Base-by-base conservation (phyloP, 2,888 invertebrate species). In the Trichopria drosophilae region DNA sequence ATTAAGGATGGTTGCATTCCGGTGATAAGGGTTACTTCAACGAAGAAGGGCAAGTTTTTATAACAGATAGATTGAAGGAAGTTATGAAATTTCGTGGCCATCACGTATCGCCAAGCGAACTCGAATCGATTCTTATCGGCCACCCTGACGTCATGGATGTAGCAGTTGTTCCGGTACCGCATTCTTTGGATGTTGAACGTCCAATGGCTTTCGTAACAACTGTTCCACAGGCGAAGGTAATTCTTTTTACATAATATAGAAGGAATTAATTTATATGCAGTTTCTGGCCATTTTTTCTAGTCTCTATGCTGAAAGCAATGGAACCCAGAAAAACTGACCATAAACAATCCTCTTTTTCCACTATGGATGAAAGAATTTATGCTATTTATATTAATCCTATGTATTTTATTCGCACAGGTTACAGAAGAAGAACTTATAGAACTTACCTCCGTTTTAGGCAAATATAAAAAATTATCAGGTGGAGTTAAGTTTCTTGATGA, bases 21-120 rank as follows among this genome's bases (percentile, higher is more conserved):
- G 75, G 75, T 3, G 75, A 76, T 56, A 51, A 75, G 3, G 65
- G 62, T 12, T 68, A 68, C 35, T 64, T 65, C 26, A 68, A 75
- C 42, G 65, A 71, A 9, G 61, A 67, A 3, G 68, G 66, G 2
- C 59, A 71, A 29, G 16, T 73, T 3, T 75, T 63, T n/a, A 59
- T 71, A 23, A 44, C 69, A 0, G 75, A 72, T 20, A 63, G 74
- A 46, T 29, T 72, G 3, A 70, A 71, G 41, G 70, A 70, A 20
- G 26, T 72, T 16, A 62, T 76, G 6, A 75, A 72, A 54, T 71
- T 66, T 13, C 55, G 63, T 35, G 69, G 66, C 6, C 35, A 64
- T 50, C 73, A 73, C 7, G 62, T 75, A 28, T 53, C 68, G 6
- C 73, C 75, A 1, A 41, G 54, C 2, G 66, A 68, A 55, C 69